These are phyloP conservation scores for Thereva unica DNA, from an alignment of 2,888 invertebrate genomes.

Conservation along the genomic window DNA sequence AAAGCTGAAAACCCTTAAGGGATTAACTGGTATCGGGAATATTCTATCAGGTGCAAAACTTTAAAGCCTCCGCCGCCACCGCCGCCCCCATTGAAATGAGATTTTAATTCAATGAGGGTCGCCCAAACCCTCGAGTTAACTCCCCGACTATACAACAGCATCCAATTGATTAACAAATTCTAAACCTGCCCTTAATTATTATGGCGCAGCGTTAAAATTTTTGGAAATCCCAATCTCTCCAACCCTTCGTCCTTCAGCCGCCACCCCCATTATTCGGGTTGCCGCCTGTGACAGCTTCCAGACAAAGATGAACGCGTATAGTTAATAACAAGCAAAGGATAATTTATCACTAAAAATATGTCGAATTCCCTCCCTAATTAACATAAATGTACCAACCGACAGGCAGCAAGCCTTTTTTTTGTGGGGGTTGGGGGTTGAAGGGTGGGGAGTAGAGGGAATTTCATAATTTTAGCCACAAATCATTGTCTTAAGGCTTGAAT, in stretches of 20 bases:
- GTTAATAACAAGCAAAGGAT: constrained; percentile 16
- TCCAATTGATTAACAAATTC: constrained; percentile 25
- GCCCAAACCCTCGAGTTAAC: constrained; percentile 4
- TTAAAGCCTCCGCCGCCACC: no score
- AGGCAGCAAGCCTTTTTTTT: constrained; percentile 17
- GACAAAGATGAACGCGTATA: no score
- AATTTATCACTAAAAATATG: constrained; percentile 29
- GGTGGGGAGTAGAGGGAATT: not conserved
- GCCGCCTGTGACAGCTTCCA: constrained; percentile 5
- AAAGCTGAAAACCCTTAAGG: no score
- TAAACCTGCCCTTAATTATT: no score
- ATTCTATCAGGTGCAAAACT: no score
- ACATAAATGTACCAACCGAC: constrained; percentile 18
- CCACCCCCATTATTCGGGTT: not conserved
- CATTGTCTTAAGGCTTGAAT: constrained; percentile 20
- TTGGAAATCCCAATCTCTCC: constrained; percentile 2
- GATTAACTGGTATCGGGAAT: no score
- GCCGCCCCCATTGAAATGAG: constrained; percentile 3
- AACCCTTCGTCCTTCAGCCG: no score
- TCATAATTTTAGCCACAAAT: constrained; percentile 30
- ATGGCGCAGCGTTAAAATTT: not conserved
- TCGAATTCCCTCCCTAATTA: constrained; percentile 27
- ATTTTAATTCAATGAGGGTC: constrained; percentile 26
- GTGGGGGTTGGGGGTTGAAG: no score
- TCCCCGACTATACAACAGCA: no score